Conservation (phyloP, 2,797 vertebrate genomes). For the Sebastes jordani region DNA sequence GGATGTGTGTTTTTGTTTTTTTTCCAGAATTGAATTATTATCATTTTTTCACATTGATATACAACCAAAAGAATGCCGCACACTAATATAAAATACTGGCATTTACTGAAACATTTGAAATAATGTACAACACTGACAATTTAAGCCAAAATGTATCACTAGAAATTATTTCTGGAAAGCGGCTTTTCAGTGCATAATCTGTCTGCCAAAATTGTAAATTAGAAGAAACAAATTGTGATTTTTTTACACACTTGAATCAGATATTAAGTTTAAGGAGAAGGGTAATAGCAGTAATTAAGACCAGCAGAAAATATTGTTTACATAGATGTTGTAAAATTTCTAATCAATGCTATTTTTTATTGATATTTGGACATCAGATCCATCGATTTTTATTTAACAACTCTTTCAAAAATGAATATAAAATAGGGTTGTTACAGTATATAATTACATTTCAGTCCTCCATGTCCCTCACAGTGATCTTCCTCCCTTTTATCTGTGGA, state of each 20-base stretch:
- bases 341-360: background rate
- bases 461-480: background rate
- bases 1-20: background rate
- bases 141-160: background rate
- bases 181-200: background rate
- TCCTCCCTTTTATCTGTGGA: slow-evolving; percentile 9
- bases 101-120: background rate
- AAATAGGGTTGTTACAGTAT: background rate
- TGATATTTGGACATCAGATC: background rate
- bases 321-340: background rate
- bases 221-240: background rate
- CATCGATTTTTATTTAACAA: background rate
- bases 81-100: background rate
- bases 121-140: background rate
- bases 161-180: background rate
- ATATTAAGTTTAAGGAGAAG: background rate
- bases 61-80: background rate
- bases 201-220: background rate
- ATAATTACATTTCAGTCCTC: background rate
- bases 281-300: background rate
- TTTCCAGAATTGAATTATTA: background rate
- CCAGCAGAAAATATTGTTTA: background rate
- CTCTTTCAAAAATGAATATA: background rate
- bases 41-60: background rate
- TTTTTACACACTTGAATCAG: background rate